phyloP scores from a whole-genome alignment of 2,797 vertebrate genomes.

The Ptychobarbus kaznakovi region DNA sequence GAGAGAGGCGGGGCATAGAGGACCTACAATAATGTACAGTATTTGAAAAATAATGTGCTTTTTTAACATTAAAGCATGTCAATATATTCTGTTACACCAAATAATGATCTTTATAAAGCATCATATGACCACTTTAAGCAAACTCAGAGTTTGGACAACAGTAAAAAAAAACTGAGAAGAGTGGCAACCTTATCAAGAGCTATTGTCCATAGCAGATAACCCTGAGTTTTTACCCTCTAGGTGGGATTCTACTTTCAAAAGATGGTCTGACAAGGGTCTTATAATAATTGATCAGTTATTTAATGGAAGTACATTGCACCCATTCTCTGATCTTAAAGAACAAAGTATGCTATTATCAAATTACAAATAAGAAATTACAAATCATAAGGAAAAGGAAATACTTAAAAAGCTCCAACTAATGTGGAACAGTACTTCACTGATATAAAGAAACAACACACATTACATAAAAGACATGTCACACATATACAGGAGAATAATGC shows the following conservation, averaged over 20 bases:
- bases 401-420: not conserved
- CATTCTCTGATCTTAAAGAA: not conserved
- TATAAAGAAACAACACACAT: not conserved
- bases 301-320: not conserved
- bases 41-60: too few relatives aligned
- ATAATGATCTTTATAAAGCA: too few relatives aligned
- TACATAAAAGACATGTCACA: not conserved
- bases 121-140: too few relatives aligned
- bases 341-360: not conserved
- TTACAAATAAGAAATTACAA: conserved; percentile 14
- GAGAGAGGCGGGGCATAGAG: too few relatives aligned
- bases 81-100: too few relatives aligned
- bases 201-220: not conserved
- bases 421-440: not conserved
- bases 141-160: not conserved
- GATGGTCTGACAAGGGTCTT: not conserved
- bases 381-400: not conserved
- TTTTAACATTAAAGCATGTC: too few relatives aligned
- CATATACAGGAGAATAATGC: not conserved
- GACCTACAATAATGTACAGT: too few relatives aligned
- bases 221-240: not conserved
- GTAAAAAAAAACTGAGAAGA: not conserved
- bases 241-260: not conserved
- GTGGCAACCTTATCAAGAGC: not conserved
- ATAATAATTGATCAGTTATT: conserved; percentile 10